Evolutionary conservation across 2,888 invertebrate genomes (phyloP).

Genomic region (Zygaena filipendulae): DNA sequence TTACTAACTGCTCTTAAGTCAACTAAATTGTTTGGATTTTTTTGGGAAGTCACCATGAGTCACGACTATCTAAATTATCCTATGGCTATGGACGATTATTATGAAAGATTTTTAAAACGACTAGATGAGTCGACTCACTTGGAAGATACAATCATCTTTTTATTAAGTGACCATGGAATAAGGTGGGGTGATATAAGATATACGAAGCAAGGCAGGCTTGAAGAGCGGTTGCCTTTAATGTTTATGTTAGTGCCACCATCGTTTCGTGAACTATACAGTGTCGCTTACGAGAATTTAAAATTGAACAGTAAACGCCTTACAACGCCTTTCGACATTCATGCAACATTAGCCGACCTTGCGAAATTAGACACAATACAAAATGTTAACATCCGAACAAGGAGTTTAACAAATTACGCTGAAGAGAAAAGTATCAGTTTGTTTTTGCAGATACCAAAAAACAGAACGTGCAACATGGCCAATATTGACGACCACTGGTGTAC

Average conservation of each 20-base stretch:
- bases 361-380: constrained; percentile 54
- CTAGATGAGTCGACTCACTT: constrained; percentile 64
- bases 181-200: constrained; percentile 85
- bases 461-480: constrained; percentile 81
- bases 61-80: constrained; percentile 89
- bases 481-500: constrained; percentile 91
- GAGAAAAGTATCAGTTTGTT: constrained; percentile 81
- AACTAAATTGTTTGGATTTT: constrained; percentile 80
- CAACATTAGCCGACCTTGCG: constrained; percentile 78
- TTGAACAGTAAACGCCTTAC: constrained; percentile 78
- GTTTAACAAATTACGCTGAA: constrained; percentile 33
- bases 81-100: constrained; percentile 75
- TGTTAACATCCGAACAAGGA: constrained; percentile 39
- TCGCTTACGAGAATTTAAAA: constrained; percentile 72
- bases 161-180: constrained; percentile 92
- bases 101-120: constrained; percentile 66
- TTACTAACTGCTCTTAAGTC: constrained; percentile 69
- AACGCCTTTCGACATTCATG: constrained; percentile 85
- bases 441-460: constrained; percentile 72
- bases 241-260: constrained; percentile 78
- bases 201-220: constrained; percentile 87
- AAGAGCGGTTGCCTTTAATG: constrained; percentile 88
- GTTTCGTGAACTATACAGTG: constrained; percentile 72
- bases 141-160: constrained; percentile 74
- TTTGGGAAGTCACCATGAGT: constrained; percentile 85